Evolutionary conservation across 35 echinoderm and acorn worm species (phyloP).

Genomic region (Apostichopus californicus): DNA sequence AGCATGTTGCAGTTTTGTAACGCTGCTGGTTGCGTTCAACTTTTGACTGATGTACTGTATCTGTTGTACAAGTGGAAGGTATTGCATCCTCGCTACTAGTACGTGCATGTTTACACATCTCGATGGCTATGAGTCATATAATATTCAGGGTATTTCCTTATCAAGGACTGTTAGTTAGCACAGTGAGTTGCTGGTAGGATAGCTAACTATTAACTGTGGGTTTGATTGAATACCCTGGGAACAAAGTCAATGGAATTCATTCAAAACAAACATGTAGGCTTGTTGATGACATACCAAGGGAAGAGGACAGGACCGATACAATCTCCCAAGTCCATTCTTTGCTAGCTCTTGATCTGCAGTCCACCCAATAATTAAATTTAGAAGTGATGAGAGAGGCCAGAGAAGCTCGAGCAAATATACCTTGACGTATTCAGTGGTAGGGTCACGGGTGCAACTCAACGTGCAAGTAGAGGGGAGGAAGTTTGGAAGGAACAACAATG

Average conservation of each 20-base stretch:
- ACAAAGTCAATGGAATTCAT: neutral
- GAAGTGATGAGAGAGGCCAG: no score
- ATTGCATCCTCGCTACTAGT: neutral
- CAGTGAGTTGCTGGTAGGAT: conserved; percentile 1
- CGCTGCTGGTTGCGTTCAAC: neutral
- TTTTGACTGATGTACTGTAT: neutral
- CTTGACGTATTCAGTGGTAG: no score
- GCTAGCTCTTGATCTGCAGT: no score
- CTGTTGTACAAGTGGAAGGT: neutral
- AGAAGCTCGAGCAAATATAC: no score
- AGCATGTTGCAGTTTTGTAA: neutral
- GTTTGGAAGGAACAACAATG: no score
- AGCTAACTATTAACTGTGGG: neutral
- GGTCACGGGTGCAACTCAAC: no score
- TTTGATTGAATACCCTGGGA: conserved; percentile 11
- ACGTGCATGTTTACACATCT: neutral
- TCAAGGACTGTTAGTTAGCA: neutral
- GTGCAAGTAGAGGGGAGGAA: no score
- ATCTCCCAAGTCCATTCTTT: no score
- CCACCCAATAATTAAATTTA: no score
- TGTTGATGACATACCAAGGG: neutral
- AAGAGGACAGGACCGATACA: neutral
- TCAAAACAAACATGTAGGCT: neutral
- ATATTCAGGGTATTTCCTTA: conserved; percentile 43
- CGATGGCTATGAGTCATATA: conserved; percentile 10